Conservation (phyloP, 1,140 invertebrate genomes). For the Drosophila paulistorum region DNA sequence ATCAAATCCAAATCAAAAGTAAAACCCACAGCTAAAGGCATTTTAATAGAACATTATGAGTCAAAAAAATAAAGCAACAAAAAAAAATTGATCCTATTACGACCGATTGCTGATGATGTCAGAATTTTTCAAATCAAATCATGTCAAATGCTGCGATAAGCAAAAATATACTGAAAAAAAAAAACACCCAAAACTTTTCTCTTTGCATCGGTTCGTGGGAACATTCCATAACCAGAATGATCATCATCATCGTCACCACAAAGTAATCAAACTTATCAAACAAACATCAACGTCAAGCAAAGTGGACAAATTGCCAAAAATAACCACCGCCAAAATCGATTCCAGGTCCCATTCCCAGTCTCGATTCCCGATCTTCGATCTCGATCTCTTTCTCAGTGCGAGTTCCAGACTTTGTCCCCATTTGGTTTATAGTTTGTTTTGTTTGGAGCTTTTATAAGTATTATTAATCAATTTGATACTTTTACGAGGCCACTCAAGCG, state of each 20-base stretch:
- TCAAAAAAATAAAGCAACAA: constrained; percentile 37
- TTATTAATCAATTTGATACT: constrained; percentile 83
- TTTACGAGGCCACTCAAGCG: constrained; percentile 80
- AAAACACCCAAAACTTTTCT: constrained; percentile 13
- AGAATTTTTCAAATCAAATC: constrained; percentile 74
- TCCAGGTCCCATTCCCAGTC: constrained; percentile 1
- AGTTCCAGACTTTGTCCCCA: constrained; percentile 38
- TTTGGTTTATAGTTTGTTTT: constrained; percentile 67
- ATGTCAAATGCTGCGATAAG: constrained; percentile 78
- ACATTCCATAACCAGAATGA: constrained; percentile 44
- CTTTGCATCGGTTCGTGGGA: constrained; percentile 58
- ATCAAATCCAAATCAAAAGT: constrained; percentile 64
- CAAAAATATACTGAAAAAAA: constrained; percentile 45
- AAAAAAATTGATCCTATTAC: constrained; percentile 74
- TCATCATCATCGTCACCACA: constrained; percentile 25
- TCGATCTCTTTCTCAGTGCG: constrained; percentile 3
- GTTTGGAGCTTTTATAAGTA: constrained; percentile 71
- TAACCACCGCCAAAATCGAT: constrained; percentile 15
- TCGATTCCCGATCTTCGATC: neutral
- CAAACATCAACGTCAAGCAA: constrained; percentile 74
- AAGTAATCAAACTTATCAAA: constrained; percentile 80
- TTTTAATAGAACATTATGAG: constrained; percentile 77
- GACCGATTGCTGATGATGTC: constrained; percentile 66
- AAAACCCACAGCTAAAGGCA: constrained; percentile 64
- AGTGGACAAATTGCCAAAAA: constrained; percentile 70